These are phyloP conservation scores for Drosophila tani DNA, from an alignment of 1,140 invertebrate genomes.

Conservation along the genomic window DNA sequence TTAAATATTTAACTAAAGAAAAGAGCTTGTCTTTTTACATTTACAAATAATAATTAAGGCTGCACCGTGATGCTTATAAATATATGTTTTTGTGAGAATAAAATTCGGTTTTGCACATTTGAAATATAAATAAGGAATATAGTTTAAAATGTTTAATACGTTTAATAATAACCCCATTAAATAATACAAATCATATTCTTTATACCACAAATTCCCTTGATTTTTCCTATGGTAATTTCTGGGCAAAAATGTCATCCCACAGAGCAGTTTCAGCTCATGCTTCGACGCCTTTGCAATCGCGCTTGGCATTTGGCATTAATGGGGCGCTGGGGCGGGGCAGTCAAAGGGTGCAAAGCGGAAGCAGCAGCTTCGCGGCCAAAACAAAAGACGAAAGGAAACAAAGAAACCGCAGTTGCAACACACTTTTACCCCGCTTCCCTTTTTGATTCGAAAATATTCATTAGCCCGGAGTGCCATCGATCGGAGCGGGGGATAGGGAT, in stretches of 20 bases:
- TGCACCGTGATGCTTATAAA: too few relatives aligned
- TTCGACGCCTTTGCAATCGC: slow-evolving; percentile 79
- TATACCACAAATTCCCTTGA: not conserved
- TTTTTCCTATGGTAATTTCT: slow-evolving; percentile 1
- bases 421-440: slow-evolving; percentile 16
- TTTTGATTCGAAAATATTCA: slow-evolving; percentile 68
- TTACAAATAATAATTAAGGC: too few relatives aligned
- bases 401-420: slow-evolving; percentile 70
- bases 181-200: not conserved
- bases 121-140: not conserved
- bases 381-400: slow-evolving; percentile 61
- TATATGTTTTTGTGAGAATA: too few relatives aligned
- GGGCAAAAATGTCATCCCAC: slow-evolving; percentile 54
- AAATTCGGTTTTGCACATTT: too few relatives aligned
- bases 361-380: slow-evolving; percentile 25
- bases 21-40: too few relatives aligned
- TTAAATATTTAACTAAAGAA: not conserved
- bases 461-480: slow-evolving; percentile 65
- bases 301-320: slow-evolving; percentile 75
- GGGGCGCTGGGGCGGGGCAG: slow-evolving; percentile 26
- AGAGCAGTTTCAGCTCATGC: slow-evolving; percentile 69
- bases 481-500: slow-evolving; percentile 22
- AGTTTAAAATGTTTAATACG: not conserved
- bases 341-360: not conserved
- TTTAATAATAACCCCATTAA: not conserved